Base-by-base conservation (phyloP, 2,113 vertebrate genomes). In the Albula glossodonta region DNA sequence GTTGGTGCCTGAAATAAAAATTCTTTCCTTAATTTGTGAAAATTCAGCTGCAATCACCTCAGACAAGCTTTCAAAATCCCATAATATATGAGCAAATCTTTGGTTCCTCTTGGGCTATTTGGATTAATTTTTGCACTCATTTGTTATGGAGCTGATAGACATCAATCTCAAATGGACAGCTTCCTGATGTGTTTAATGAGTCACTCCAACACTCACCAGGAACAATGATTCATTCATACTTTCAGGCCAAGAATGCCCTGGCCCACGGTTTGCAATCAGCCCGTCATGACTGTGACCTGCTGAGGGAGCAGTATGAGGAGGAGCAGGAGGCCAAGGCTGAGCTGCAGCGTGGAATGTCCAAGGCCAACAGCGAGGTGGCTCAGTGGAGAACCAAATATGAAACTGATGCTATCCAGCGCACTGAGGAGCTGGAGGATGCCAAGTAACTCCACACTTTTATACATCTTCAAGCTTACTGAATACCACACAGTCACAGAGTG, bases 331-430 rank as follows among this genome's bases (percentile, higher is more conserved):
- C 93, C 88, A 94, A 94, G 89, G 92, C 92, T 83, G 94, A 94
- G 84, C 90, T 94, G 41, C 94, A 94, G 86, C 93, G 74, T 31
- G 15, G 80, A 51, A 74, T 87, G 93, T 88, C 90, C 87, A 95
- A 94, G 88, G 93, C 94, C 63, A 94, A 93, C 91, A 86, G 90
- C 19, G 94, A 95, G 51, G 92, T 93, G 83, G 82, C 93, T 70
- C 93, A 92, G 77, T 98, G 97, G 97, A 97, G 97, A 90, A 97
- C 93, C 88, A 97, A 97, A 88, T 98, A 98, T 0, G 96, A 98
- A 89, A 97, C 96, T 0, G 97, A 98, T 0, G 96, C 96, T 63
- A 97, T 97, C 89, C 96, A 96, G 82, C 94, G 96, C 87, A 97
- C 94, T 0, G 97, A 98, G 85, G 97, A 98, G 89, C 92, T 98